Base-by-base conservation (phyloP, 2,888 invertebrate species). In the Oligia strigilis region DNA sequence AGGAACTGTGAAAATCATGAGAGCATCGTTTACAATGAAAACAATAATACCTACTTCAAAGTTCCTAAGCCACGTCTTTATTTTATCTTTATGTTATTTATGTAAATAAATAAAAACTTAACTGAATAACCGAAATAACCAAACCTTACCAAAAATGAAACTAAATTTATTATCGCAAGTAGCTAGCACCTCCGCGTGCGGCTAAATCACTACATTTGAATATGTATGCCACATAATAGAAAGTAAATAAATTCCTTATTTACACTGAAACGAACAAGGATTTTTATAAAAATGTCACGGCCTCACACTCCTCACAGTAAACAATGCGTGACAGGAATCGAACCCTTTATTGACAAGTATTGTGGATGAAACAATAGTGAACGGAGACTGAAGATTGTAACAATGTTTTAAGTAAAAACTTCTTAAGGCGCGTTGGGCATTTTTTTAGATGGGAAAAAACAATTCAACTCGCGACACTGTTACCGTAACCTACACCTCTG, bases 211-310 rank as follows among this genome's bases (percentile, higher is more conserved):
- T 49, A 75, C 4, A 74, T 29, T 60, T 43, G n/a, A 6, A 11
- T 46, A 77, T 29, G n/a, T 40, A 55, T 66, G 9, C 40, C 72
- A 75, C 69, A 73, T 73, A 80, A 67, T 49, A 80, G 80, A 77
- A 80, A 77, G 75, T 80, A 87, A 84, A 87, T 75, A 80, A 67
- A 77, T 29, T 72, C 52, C 40, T 64, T 72, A 75, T 46, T 36
- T 77, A 65, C 52, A 75, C n/a, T 70, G 65, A 84, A 77, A 80
- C 55, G 55, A 73, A 87, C 62, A 75, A 71, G 70, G 81, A 70
- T 75, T 60, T 72, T 77, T 75, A 84, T 87, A 87, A 73, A 84
- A 77, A 77, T 67, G 69, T 80, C 87, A 55, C 80, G 52, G 72
- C 65, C 65, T 6, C 75, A 14, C 19, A 8, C 43, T 72, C 65